A percentile compares a stretch with the other conserved stretches of the same genome.
Conservation (phyloP, 2,888 invertebrate genomes). For the Ypsolopha sequella region DNA sequence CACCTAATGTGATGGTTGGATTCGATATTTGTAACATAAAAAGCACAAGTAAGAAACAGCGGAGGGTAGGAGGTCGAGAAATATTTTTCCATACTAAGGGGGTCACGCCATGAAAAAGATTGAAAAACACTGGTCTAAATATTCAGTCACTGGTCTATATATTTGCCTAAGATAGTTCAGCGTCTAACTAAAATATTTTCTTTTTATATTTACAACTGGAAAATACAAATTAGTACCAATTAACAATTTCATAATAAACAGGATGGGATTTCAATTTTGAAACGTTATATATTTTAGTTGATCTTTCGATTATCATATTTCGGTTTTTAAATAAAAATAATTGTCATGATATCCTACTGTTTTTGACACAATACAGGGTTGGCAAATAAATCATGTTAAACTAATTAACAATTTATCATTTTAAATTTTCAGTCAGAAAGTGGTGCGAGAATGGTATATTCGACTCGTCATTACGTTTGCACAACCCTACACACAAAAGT, state of each 20-base stretch:
- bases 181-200: slow-evolving; percentile 22
- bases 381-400: slow-evolving; percentile 15
- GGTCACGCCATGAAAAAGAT: too few relatives aligned
- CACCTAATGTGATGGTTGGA: too few relatives aligned
- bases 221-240: slow-evolving; percentile 8
- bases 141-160: background rate
- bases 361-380: slow-evolving; percentile 47
- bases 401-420: too few relatives aligned
- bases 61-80: too few relatives aligned
- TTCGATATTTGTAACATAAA: too few relatives aligned
- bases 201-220: slow-evolving; percentile 26
- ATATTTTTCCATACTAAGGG: too few relatives aligned
- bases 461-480: slow-evolving; percentile 19
- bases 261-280: too few relatives aligned
- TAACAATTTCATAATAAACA: too few relatives aligned
- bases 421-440: too few relatives aligned
- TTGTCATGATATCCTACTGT: slow-evolving; percentile 10
- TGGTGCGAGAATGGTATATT: too few relatives aligned
- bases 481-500: slow-evolving; percentile 59
- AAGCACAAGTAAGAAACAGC: too few relatives aligned
- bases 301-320: slow-evolving; percentile 6
- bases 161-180: slow-evolving; percentile 16
- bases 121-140: too few relatives aligned
- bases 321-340: background rate
- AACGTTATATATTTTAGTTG: slow-evolving; percentile 14